Conservation (phyloP, 1,140 invertebrate genomes). For the Telenomus remus region DNA sequence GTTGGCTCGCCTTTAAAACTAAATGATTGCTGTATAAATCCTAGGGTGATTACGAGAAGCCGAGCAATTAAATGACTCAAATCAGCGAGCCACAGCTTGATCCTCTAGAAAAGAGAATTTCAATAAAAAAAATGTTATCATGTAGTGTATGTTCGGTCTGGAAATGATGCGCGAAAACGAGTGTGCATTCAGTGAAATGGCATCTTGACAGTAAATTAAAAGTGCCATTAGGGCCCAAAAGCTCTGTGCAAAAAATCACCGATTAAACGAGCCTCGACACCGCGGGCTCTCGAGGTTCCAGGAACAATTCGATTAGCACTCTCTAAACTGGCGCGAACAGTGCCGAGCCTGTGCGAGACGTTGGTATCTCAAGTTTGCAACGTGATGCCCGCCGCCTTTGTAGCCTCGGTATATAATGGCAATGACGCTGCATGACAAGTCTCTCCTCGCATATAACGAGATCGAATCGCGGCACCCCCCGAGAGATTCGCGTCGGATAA, state of each 20-base stretch:
- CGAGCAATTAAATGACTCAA: no score
- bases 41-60: no score
- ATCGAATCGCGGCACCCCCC: conserved; percentile 22
- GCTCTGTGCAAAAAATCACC: conserved; percentile 12
- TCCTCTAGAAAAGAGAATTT: no score
- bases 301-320: conserved; percentile 45
- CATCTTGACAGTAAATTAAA: conserved; percentile 30
- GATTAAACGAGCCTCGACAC: conserved; percentile 28
- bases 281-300: conserved; percentile 29
- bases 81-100: no score
- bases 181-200: conserved; percentile 1
- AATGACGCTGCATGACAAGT: conserved; percentile 39
- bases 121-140: not conserved
- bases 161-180: conserved; percentile 22
- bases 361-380: conserved; percentile 16
- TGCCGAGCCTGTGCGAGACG: conserved; percentile 18
- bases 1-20: no score
- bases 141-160: not conserved
- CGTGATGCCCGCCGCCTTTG: conserved; percentile 26
- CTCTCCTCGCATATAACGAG: conserved; percentile 21
- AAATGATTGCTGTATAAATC: no score
- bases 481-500: conserved; percentile 15
- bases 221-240: conserved; percentile 20
- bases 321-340: conserved; percentile 39
- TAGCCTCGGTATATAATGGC: conserved; percentile 30